phyloP scores from a whole-genome alignment of 2,797 vertebrate species.

The Clarias pachynema region DNA sequence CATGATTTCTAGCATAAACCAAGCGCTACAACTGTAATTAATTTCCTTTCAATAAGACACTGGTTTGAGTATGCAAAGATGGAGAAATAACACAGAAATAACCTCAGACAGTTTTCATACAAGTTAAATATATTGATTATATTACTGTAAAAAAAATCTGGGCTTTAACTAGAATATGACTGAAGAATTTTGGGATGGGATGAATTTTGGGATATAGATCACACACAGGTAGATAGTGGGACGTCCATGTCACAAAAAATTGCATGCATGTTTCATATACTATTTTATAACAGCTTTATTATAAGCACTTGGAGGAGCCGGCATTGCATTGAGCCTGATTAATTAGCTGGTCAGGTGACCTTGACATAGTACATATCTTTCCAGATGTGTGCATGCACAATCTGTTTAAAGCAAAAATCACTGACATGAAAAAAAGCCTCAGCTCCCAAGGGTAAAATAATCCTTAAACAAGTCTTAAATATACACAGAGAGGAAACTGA shows the following conservation, averaged over 20 bases:
- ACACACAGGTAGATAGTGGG: neutral
- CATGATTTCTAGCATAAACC: conserved; percentile 17
- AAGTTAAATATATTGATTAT: neutral
- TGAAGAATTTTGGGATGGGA: neutral
- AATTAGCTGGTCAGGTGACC: neutral
- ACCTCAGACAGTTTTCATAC: neutral
- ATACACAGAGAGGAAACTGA: conserved; percentile 1
- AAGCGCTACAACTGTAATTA: neutral
- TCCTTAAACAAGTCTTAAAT: neutral
- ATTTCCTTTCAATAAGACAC: neutral
- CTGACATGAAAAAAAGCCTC: neutral
- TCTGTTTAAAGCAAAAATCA: neutral
- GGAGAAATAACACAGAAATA: neutral
- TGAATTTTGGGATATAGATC: neutral
- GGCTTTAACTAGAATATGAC: neutral
- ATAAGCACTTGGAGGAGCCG: neutral
- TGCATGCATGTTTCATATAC: neutral
- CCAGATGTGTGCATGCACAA: neutral
- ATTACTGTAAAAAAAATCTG: neutral
- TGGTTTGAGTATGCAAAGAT: neutral
- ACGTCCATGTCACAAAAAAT: neutral
- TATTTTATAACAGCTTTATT: neutral
- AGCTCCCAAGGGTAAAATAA: neutral
- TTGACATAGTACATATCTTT: neutral
- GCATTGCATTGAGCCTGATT: neutral